A percentile compares a stretch with the other conserved stretches of the same genome.
phyloP scores from a whole-genome alignment of 2,113 vertebrate species.

The Tichodroma muraria region DNA sequence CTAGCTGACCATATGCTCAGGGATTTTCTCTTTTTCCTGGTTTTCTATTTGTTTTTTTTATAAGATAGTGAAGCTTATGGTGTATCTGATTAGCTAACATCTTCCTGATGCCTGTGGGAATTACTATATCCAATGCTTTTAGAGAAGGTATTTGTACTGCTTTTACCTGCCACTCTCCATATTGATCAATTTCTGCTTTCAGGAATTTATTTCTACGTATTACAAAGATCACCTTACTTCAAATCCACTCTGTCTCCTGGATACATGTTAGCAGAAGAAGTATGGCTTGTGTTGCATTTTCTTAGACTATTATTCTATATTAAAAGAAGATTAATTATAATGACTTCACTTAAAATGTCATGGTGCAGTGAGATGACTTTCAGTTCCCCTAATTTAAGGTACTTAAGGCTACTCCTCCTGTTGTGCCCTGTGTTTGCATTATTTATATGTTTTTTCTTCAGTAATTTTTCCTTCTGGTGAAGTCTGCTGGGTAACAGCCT shows the following conservation, averaged over 20 bases:
- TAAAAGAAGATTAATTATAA: slow-evolving; percentile 19
- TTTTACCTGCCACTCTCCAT: not conserved
- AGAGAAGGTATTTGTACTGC: not conserved
- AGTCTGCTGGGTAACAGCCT: not conserved
- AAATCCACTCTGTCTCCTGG: not conserved
- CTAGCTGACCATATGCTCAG: not conserved
- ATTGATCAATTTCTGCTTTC: not conserved
- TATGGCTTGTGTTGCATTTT: not conserved
- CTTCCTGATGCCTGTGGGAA: not conserved
- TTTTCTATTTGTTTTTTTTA: not conserved
- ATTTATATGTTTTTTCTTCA: not conserved
- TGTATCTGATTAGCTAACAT: not conserved
- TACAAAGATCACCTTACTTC: not conserved
- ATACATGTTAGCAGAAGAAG: not conserved
- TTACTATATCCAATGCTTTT: not conserved
- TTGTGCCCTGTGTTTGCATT: not conserved
- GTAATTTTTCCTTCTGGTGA: not conserved
- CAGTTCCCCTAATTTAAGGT: not conserved
- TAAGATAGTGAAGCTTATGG: not conserved
- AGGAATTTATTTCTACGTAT: not conserved
- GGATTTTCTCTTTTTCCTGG: not conserved
- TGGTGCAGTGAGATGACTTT: not conserved
- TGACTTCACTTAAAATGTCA: not conserved
- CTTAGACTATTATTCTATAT: not conserved
- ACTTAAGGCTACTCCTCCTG: not conserved